Percentiles rank a stretch among this genome's conserved stretches.
phyloP scores from a whole-genome alignment of 2,113 vertebrate species.

The Monopterus albus region DNA sequence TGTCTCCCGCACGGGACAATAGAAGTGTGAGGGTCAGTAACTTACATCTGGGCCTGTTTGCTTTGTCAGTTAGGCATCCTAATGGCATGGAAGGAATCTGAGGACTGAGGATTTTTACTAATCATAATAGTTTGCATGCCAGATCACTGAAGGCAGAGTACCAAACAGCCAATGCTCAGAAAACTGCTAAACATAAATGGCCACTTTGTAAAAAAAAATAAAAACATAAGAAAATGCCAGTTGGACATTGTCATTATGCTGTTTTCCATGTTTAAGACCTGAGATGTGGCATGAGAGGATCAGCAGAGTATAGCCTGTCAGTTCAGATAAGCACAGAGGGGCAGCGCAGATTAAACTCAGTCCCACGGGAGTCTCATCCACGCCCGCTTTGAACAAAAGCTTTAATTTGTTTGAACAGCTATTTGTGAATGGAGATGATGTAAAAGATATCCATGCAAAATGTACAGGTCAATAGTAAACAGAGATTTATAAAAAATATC shows the following conservation, averaged over 20 bases:
- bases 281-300: conserved; percentile 1
- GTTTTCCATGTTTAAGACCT: not conserved
- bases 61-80: conserved; percentile 40
- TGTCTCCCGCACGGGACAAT: conserved; percentile 38
- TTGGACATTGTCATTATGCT: not conserved
- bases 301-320: conserved; percentile 51
- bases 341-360: conserved; percentile 35
- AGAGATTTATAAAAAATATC: conserved; percentile 26
- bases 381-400: conserved; percentile 32
- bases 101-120: not conserved
- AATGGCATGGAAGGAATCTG: conserved; percentile 60
- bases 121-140: conserved; percentile 29
- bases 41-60: conserved; percentile 32
- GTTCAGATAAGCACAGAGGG: conserved; percentile 57
- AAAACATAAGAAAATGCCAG: not conserved
- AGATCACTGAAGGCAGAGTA: not conserved
- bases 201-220: no score
- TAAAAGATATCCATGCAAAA: conserved; percentile 2
- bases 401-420: conserved; percentile 23
- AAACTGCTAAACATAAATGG: no score
- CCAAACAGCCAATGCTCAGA: not conserved
- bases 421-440: conserved; percentile 4
- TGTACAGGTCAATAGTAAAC: not conserved
- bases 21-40: conserved; percentile 23
- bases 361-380: conserved; percentile 14